A percentile compares a stretch with the other conserved stretches of the same genome.
phyloP scores from a whole-genome alignment of 2,888 invertebrate species.

The Sisyra nigra region DNA sequence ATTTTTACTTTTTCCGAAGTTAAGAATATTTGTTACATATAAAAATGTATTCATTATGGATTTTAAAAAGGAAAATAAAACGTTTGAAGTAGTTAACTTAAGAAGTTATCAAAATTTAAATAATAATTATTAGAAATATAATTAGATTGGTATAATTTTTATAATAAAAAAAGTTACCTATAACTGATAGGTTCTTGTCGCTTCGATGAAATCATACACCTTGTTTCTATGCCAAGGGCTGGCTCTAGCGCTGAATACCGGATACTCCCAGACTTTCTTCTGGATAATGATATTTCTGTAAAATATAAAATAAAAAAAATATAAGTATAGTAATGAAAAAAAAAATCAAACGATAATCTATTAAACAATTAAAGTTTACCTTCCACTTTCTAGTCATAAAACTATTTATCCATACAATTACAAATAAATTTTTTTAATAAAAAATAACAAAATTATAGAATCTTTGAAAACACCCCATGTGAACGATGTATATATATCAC shows the following conservation, averaged over 20 bases:
- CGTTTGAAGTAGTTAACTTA: too few species aligned
- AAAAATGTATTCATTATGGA: too few species aligned
- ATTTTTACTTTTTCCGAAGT: too few species aligned
- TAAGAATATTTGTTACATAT: too few species aligned
- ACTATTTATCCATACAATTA: background rate
- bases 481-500: background rate
- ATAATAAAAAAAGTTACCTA: constrained; percentile 39
- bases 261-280: constrained; percentile 59
- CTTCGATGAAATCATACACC: constrained; percentile 85
- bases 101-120: too few species aligned
- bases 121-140: too few species aligned
- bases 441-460: background rate
- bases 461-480: background rate
- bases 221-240: constrained; percentile 49
- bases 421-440: background rate
- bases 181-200: constrained; percentile 59
- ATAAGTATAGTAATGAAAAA: constrained; percentile 2
- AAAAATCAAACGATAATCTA: background rate
- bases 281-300: constrained; percentile 88
- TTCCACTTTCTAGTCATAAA: background rate
- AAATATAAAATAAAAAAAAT: constrained; percentile 19
- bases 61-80: too few species aligned
- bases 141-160: background rate
- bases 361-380: background rate
- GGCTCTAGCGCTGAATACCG: constrained; percentile 41